Percentiles rank a stretch among this genome's conserved stretches.
Conservation (phyloP, 2,113 vertebrate genomes). For the Phyllostomus discolor region DNA sequence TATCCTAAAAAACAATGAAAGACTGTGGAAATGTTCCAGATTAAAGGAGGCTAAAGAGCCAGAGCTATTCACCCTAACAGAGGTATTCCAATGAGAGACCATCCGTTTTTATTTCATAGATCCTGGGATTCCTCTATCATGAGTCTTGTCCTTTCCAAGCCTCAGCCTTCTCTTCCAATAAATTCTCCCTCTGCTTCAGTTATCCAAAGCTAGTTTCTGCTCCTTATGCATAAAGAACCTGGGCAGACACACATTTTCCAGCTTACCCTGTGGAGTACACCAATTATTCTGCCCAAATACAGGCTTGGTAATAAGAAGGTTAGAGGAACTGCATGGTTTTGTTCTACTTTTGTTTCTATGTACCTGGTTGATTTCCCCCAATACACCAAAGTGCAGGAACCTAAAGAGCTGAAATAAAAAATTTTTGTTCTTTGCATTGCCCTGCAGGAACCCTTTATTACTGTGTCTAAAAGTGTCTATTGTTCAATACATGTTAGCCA, state of each 20-base stretch:
- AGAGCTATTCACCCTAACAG: neutral
- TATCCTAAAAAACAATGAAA: neutral
- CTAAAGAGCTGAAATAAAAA: conserved; percentile 5
- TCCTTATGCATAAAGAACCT: neutral
- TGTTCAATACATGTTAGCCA: neutral
- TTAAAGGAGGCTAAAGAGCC: neutral
- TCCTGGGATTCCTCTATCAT: neutral
- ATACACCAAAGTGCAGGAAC: neutral
- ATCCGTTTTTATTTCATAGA: neutral
- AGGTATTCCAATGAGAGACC: neutral
- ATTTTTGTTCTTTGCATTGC: neutral
- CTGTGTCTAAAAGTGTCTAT: neutral
- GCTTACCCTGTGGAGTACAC: neutral
- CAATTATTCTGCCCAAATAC: neutral
- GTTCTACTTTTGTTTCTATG: conserved; percentile 7
- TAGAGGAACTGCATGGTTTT: neutral
- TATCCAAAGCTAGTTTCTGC: conserved; percentile 19
- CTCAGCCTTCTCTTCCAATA: neutral
- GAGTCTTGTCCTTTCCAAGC: neutral
- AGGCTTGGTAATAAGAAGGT: neutral
- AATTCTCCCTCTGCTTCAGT: neutral
- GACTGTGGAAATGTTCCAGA: neutral
- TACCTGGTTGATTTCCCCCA: conserved; percentile 1
- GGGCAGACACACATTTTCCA: neutral
- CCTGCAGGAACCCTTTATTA: neutral